phyloP scores from a whole-genome alignment of 2,888 invertebrate species.

The Deladenus siricidicola region DNA sequence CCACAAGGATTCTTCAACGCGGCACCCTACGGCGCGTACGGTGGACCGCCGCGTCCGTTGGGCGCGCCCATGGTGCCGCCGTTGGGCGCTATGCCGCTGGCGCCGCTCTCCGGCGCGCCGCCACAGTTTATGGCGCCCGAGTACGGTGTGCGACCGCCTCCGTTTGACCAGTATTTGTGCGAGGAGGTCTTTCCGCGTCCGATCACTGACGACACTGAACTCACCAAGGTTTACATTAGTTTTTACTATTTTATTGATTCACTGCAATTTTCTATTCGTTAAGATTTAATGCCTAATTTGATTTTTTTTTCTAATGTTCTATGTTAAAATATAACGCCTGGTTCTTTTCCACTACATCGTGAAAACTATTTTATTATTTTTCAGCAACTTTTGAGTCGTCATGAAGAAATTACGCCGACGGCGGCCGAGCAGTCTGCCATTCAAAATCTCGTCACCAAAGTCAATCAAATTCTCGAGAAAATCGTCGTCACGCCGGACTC shows the following conservation, averaged over 20 bases:
- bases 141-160: constrained; percentile 20
- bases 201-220: constrained; percentile 20
- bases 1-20: too few species aligned
- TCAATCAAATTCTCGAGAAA: constrained; percentile 87
- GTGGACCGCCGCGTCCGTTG: constrained; percentile 2
- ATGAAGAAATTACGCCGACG: constrained; percentile 81
- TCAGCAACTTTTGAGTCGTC: constrained; percentile 81
- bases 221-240: constrained; percentile 19
- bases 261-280: not conserved
- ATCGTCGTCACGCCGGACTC: constrained; percentile 84
- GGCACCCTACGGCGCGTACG: not conserved
- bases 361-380: constrained; percentile 14
- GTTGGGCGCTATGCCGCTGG: not conserved
- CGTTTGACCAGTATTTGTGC: constrained; percentile 29
- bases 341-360: too few species aligned
- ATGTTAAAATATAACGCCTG: too few species aligned
- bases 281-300: too few species aligned
- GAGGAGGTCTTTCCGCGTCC: constrained; percentile 26
- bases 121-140: not conserved
- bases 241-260: too few species aligned
- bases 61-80: not conserved
- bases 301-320: too few species aligned
- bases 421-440: constrained; percentile 84
- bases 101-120: constrained; percentile 1
- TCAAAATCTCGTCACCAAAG: constrained; percentile 82